Evolutionary conservation across 2,888 invertebrate species (phyloP), one percentile per base, ranked within the genome.

Genomic region (Brenthis daphne): DNA sequence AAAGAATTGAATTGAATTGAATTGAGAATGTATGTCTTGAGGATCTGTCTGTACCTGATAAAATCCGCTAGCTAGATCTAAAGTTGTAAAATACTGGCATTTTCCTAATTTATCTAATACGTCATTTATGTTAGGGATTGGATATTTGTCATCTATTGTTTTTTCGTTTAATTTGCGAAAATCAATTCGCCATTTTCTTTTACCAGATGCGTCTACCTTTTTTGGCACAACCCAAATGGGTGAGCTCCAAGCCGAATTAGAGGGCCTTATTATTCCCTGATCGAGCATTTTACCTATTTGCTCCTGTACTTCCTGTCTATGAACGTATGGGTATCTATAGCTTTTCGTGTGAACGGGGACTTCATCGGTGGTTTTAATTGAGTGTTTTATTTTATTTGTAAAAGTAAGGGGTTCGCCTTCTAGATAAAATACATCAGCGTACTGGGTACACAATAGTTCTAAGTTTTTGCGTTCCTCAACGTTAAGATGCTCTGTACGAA

Each of bases 161-260:
- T 74, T 76, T 24, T 78, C 77, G 24, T 77, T 80, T 0, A 78
- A 3, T 58, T 77, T 77, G 6, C 77, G 56, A 64, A 69, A 78
- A 16, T 68, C 68, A 5, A 70, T 47, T 12, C 67, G 54, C 64
- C 66, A 67, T 67, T 70, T 70, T 8, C 48, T 74, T 76, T 6
- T 77, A 56, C 5, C 77, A 68, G 57, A 77, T 69, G 47, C 74
- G 74, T 67, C 67, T 1, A 4, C 13, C 48, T 70, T 67, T 16
- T 70, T 70, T 0, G 69, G 64, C 3, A 70, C 69, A 1, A 70
- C 55, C 69, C 68, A 68, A 8, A 68, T 64, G 1, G 68, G 68
- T 43, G 65, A 68, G 47, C 68, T 68, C 79, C 80, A 83, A 3
- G 82, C 82, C 11, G 77, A 78, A 1, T 74, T 67, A 0, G 76